Base-by-base conservation (phyloP, 64 coral and sea anemone species). In the Actinia tenebrosa region DNA sequence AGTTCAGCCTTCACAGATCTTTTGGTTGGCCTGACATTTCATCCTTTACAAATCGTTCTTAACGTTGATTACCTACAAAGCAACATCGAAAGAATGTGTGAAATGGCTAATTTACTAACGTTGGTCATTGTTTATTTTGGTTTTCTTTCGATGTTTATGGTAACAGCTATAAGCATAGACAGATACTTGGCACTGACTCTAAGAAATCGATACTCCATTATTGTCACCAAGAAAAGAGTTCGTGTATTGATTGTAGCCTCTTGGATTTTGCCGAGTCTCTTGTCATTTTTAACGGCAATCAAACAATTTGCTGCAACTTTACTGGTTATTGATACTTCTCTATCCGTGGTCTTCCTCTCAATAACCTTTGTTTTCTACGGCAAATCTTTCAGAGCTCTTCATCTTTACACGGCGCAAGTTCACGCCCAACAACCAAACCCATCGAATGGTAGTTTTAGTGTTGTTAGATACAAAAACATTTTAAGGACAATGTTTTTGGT, bases 161-260 rank as follows among this genome's bases (percentile, higher is more conserved):
- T 64, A 30, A 78, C 75, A 78, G 75, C 30, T 78, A 78, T 8
- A 43, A 37, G 30, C 1, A 37, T 37, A 37, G 30, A 37, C 30
- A 37, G 30, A 37, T 37, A 37, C 30, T 37, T 78, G 44, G 75
- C 75, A 30, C n/a, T 78, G 8, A 37, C n/a, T 26, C 75, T 78
- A 78, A 78, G 75, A 78, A 23, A 78, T 45, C 75, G 75, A 78
- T 78, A 78, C 44, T 9, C 15, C 25, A 78, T 45, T 78, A 6
- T 43, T 43, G 75, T 78, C 9, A 78, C 75, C 44, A 78, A 78
- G 27, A 78, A 78, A 45, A 27, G 75, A 78, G 75, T 45, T 78
- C 26, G 25, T 78, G 10, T 78, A 30, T 22, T 78, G 14, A 78
- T 78, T 45, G 25, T 45, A 37, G 75, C 43, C 8, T 7, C 16